These are phyloP conservation scores for Gallinago jamesoni DNA, from an alignment of 2,113 vertebrate species.

Conservation along the genomic window DNA sequence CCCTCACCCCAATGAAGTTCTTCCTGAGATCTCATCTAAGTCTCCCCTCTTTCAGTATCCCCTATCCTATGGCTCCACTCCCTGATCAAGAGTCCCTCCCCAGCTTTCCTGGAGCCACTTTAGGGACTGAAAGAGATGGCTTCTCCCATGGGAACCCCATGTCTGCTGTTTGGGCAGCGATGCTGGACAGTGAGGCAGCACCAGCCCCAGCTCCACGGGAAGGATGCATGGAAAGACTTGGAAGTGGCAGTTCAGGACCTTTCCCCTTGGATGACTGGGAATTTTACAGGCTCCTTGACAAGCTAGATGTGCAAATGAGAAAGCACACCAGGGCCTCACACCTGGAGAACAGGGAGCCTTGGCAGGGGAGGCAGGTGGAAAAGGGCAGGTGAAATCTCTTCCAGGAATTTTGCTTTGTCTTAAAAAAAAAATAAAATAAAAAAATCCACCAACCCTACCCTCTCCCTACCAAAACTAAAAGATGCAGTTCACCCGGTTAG, in stretches of 20 bases:
- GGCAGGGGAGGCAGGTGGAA: background rate
- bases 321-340: background rate
- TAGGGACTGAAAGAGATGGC: background rate
- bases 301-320: background rate
- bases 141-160: accelerated
- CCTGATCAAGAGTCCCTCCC: too few relatives aligned
- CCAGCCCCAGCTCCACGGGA: background rate
- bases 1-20: too few relatives aligned
- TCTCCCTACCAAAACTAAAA: background rate
- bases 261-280: accelerated
- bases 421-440: background rate
- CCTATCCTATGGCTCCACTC: too few relatives aligned
- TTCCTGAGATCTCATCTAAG: too few relatives aligned
- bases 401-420: background rate
- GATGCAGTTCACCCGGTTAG: accelerated
- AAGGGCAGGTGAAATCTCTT: background rate
- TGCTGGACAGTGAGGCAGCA: accelerated
- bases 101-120: too few relatives aligned
- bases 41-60: too few relatives aligned
- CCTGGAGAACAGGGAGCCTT: background rate
- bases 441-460: too few relatives aligned
- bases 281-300: accelerated
- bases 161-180: background rate
- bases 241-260: background rate
- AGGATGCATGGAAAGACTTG: accelerated